These are phyloP conservation scores for Aleadryas rufinucha DNA, from an alignment of 2,113 vertebrate genomes.

Conservation along the genomic window DNA sequence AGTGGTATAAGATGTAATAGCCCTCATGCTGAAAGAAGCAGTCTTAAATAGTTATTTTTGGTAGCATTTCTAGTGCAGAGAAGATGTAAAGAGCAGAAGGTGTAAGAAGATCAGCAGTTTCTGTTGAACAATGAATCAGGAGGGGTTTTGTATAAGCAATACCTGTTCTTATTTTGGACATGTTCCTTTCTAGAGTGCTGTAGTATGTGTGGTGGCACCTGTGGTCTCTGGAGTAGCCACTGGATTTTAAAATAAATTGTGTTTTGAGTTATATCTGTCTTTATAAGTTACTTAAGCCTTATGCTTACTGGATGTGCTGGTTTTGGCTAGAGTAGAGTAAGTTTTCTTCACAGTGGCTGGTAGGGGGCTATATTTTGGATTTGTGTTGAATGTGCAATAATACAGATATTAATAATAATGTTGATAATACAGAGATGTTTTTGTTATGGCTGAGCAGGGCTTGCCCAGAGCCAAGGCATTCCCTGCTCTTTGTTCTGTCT, in stretches of 20 bases:
- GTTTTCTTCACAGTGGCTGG: not conserved
- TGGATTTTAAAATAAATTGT: not conserved
- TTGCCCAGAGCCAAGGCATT: not conserved
- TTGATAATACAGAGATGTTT: not conserved
- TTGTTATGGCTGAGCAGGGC: not conserved
- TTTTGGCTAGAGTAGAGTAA: too few relatives aligned
- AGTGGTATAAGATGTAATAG: not conserved
- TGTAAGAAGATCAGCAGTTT: not conserved
- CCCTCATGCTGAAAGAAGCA: not conserved
- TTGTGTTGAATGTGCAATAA: not conserved
- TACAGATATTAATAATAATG: too few relatives aligned
- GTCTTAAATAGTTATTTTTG: not conserved
- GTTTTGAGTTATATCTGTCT: not conserved
- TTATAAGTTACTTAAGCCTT: not conserved
- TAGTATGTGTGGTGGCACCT: not conserved
- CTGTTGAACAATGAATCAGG: not conserved
- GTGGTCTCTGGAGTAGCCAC: not conserved
- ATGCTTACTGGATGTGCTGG: not conserved
- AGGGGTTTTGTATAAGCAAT: not conserved
- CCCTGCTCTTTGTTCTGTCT: not conserved
- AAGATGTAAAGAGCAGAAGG: not conserved
- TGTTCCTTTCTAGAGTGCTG: not conserved
- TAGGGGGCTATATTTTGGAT: not conserved
- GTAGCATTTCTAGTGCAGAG: not conserved
- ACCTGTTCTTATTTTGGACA: not conserved